phyloP scores from a whole-genome alignment of 2,888 invertebrate species.

The Aethes cnicana region DNA sequence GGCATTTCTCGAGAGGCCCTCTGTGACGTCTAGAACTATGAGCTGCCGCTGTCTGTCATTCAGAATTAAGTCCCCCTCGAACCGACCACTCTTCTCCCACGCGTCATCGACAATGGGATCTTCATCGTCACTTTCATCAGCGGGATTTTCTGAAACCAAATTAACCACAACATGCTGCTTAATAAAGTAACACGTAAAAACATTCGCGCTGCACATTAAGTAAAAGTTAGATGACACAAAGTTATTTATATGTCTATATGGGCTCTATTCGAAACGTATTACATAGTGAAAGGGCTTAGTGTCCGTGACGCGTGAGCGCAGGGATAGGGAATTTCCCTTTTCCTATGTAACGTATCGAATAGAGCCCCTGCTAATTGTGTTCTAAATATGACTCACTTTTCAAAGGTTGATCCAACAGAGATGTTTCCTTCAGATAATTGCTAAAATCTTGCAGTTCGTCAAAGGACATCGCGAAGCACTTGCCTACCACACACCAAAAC shows the following conservation, averaged over 20 bases:
- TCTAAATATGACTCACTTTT: slow-evolving; percentile 63
- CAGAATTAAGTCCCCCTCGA: slow-evolving; percentile 78
- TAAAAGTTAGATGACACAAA: too few species aligned
- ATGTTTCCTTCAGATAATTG: slow-evolving; percentile 65
- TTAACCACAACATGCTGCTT: too few species aligned
- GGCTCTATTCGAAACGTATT: too few species aligned
- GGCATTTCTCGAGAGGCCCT: slow-evolving; percentile 72
- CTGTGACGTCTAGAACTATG: slow-evolving; percentile 67
- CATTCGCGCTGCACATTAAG: background rate
- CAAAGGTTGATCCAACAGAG: slow-evolving; percentile 66
- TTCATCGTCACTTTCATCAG: slow-evolving; percentile 59
- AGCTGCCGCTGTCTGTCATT: slow-evolving; percentile 71
- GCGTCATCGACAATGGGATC: slow-evolving; percentile 64
- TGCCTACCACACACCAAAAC: slow-evolving; percentile 52
- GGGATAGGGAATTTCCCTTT: too few species aligned
- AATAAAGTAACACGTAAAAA: background rate
- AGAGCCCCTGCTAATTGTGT: background rate
- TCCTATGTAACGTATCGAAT: too few species aligned
- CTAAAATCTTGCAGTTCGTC: slow-evolving; percentile 71
- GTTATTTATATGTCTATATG: too few species aligned
- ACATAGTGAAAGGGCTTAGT: too few species aligned
- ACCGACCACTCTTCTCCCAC: slow-evolving; percentile 78
- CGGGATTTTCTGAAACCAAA: slow-evolving; percentile 38
- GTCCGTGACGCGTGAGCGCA: too few species aligned
- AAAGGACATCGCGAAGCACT: slow-evolving; percentile 61